A percentile compares a stretch with the other conserved stretches of the same genome.
Conservation (phyloP, 2,113 vertebrate genomes). For the Anseranas semipalmata region DNA sequence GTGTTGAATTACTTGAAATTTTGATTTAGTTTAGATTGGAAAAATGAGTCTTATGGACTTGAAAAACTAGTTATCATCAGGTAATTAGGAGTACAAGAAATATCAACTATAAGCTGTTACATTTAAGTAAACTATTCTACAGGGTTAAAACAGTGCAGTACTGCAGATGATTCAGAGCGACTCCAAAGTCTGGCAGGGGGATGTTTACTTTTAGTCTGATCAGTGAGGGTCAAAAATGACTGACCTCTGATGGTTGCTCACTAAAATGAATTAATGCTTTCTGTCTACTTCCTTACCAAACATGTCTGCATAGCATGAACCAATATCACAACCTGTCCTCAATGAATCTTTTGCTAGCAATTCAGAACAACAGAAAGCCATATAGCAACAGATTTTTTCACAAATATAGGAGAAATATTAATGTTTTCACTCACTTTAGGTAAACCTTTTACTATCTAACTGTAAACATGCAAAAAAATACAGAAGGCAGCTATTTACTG, state of each 20-base stretch:
- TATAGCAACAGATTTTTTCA: neutral
- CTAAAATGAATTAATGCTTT: neutral
- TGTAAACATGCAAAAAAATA: neutral
- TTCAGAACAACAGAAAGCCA: neutral
- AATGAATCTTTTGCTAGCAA: neutral
- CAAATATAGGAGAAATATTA: neutral
- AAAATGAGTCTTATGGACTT: neutral
- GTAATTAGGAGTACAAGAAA: neutral
- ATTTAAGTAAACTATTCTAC: neutral
- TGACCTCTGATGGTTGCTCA: neutral
- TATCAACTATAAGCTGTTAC: neutral
- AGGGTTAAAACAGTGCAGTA: neutral
- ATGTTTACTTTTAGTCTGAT: neutral
- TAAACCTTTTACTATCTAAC: neutral
- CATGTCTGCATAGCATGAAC: rapidly evolving
- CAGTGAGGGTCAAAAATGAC: neutral
- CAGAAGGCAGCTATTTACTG: neutral
- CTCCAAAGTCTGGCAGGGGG: neutral
- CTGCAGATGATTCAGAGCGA: neutral
- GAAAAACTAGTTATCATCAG: neutral
- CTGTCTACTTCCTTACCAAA: neutral
- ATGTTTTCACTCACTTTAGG: neutral
- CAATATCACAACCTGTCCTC: neutral
- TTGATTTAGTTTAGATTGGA: neutral
- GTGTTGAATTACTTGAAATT: neutral